Conservation (phyloP, 2,797 vertebrate species). For the Chelidonichthys spinosus region DNA sequence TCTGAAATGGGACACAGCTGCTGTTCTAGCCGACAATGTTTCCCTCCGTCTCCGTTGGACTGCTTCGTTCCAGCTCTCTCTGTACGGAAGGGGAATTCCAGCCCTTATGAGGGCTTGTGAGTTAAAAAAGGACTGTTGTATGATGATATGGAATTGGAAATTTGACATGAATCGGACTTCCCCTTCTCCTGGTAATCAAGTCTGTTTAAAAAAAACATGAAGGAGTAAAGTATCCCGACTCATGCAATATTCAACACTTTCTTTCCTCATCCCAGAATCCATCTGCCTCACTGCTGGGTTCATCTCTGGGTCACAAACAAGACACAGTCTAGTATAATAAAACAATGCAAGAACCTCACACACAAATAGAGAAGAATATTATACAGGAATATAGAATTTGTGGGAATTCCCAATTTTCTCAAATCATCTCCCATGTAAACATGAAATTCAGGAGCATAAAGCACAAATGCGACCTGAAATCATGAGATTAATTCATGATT, state of each 20-base stretch:
- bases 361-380: too few species aligned
- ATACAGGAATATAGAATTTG: neutral
- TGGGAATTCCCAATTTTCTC: neutral
- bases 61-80: slow-evolving; percentile 15
- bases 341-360: neutral
- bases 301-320: slow-evolving; percentile 49
- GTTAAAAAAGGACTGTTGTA: slow-evolving; percentile 9
- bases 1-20: slow-evolving; percentile 36
- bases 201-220: slow-evolving; percentile 16
- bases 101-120: slow-evolving; percentile 7
- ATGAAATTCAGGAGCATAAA: too few species aligned
- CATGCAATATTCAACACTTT: slow-evolving; percentile 61
- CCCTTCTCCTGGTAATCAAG: slow-evolving; percentile 25
- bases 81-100: slow-evolving; percentile 67
- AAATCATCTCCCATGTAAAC: neutral
- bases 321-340: neutral
- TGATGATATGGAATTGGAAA: slow-evolving; percentile 10
- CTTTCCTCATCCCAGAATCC: slow-evolving; percentile 33
- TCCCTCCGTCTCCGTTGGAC: slow-evolving; percentile 17
- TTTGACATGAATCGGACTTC: slow-evolving; percentile 34
- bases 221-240: slow-evolving; percentile 37
- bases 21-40: slow-evolving; percentile 16
- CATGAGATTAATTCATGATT: too few species aligned
- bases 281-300: slow-evolving; percentile 56
- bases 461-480: neutral